Percentiles rank a stretch among this genome's conserved stretches.
Conservation (phyloP, 2,888 invertebrate species). For the Melanotus villosus region DNA sequence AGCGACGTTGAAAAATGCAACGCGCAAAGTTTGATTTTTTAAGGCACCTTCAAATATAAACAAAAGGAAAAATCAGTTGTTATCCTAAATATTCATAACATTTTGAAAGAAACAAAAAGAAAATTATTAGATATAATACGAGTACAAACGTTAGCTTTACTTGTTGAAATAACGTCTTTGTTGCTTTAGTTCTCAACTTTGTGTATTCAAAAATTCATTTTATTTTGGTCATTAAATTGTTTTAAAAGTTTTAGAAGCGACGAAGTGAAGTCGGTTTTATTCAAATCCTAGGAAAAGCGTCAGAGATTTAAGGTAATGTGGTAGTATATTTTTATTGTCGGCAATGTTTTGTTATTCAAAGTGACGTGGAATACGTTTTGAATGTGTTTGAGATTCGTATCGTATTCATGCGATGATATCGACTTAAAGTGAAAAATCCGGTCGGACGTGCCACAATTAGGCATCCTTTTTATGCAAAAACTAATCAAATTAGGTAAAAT, state of each 20-base stretch:
- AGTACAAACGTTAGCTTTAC: no score
- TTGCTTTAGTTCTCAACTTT: no score
- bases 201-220: no score
- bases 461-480: slow-evolving; percentile 31
- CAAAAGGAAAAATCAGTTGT: no score
- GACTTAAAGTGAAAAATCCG: neutral
- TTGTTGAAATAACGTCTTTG: no score
- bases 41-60: no score
- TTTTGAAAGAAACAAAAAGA: no score
- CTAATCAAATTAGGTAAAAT: slow-evolving; percentile 36
- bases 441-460: slow-evolving; percentile 4
- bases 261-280: slow-evolving; percentile 24
- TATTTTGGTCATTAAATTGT: slow-evolving; percentile 3
- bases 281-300: slow-evolving; percentile 37
- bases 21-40: no score
- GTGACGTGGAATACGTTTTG: slow-evolving; percentile 46
- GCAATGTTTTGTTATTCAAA: slow-evolving; percentile 54
- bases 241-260: slow-evolving; percentile 12
- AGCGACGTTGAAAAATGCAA: no score
- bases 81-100: no score
- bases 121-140: no score
- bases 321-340: slow-evolving; percentile 55
- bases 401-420: neutral
- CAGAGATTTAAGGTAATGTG: slow-evolving; percentile 46
- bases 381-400: slow-evolving; percentile 45